Base-by-base conservation (phyloP, 2,888 invertebrate species). In the Nephrotoma guestfalica region DNA sequence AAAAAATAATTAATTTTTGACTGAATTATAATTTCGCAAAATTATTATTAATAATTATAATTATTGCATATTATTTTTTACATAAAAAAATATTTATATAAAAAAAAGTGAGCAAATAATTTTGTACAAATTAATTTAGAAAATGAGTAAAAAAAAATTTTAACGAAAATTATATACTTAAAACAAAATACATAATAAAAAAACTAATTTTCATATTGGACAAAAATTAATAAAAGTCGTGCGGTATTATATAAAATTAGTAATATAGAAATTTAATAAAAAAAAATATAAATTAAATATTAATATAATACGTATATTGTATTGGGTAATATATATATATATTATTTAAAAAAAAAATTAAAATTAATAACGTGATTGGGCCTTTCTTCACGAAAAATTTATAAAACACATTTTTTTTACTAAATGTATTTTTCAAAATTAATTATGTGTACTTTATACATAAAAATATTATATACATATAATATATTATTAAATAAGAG, bases 101-200 rank as follows among this genome's bases (percentile, higher is more conserved):
- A 84, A 84, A 30, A 30, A 84, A 84, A 41, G 42, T 84, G 84
- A 84, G 84, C 84, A 84, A 84, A 84, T 84, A 84, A 84, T 84
- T 84, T 84, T 84, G 84, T 84, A 84, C 84, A 84, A 84, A 84
- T 84, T 84, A 84, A 84, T 84, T 84, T 84, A 84, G 84, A 84
- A 84, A 84, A 84, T 84, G 42, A 84, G 42, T 84, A 41, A 41
- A 84, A 41, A 41, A 15, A n/a, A 84, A 84, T 41, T 84, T 41
- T 41, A 84, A 84, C 42, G 41, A 84, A 84, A 47, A 84, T 84
- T 41, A 84, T 42, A 84, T 41, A 84, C n/a, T 84, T 84, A 84
- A 83, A 83, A 83, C 6, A 83, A 15, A 83, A 83, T 41, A 83
- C 11, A 84, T 84, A 41, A 84, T n/a, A 84, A 41, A 84, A 30